Evolutionary conservation across 2,797 vertebrate genomes (phyloP), one percentile per base, ranked within the genome.

Genomic region (Stomatorhinus walkeri): DNA sequence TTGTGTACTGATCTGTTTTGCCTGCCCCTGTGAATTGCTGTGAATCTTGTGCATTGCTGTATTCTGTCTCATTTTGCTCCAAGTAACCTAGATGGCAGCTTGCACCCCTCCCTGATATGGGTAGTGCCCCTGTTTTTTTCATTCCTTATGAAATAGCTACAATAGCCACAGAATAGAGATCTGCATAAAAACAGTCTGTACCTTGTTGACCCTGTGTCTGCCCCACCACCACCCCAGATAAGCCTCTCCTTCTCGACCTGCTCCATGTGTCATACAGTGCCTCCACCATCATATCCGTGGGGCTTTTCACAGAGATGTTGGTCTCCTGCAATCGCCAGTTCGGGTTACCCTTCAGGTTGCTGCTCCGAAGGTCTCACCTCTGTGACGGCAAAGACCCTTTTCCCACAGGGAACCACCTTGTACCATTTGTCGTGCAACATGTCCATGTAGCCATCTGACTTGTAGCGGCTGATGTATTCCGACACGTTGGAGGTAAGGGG

Each of bases 391-490:
- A 97, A 96, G 89, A 96, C 96, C 24, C 96, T 93, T 90, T 97
- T 97, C 51, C 96, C 96, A 0, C 96, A 97, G 22, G 97, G 97
- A 79, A 97, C 96, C 95, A 97, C 96, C 94, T 95, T 96, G 94
- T 97, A 97, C 97, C 97, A 97, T 92, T 96, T 97, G 94, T 97
- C 96, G 0, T 97, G 97, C 87, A 97, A 91, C 89, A 97, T 94
- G 92, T 97, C 96, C 28, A 97, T 97, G 94, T 96, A 96, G 0
- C 97, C 97, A 0, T 96, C 95, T 0, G 96, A 97, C 89, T 97
- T 97, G 94, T 97, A 97, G 90, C 96, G 95, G 89, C 96, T 97
- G 94, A 97, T 96, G 93, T 96, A 96, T 92, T 97, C 94, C 0
- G 96, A 97, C 90, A 97, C 90, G 92, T 95, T 97, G 91, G 96